Evolutionary conservation across 1,140 invertebrate species (phyloP).

Genomic region (Tetragonula clypearis): DNA sequence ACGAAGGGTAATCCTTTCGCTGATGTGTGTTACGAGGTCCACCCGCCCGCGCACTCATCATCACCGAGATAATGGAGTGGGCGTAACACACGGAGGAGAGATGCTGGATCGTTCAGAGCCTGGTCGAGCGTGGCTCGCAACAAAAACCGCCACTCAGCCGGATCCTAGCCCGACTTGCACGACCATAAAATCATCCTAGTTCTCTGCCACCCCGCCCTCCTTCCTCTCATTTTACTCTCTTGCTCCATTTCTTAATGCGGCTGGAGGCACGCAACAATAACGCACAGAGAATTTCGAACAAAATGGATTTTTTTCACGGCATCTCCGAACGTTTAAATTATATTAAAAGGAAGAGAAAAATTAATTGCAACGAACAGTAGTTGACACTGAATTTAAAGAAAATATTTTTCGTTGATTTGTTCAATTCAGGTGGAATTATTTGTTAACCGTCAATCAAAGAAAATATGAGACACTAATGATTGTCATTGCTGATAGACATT

Average conservation of each 20-base stretch:
- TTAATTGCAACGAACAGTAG: not conserved
- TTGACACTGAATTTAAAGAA: no score
- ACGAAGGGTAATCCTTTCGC: constrained; percentile 74
- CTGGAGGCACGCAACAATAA: no score
- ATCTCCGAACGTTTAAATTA: not conserved
- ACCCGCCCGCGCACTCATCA: constrained; percentile 80
- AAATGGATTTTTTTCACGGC: no score
- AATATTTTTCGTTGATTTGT: no score
- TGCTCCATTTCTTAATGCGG: not conserved
- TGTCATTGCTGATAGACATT: no score
- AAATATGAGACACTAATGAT: no score
- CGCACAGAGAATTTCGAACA: no score
- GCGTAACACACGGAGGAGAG: constrained; percentile 75
- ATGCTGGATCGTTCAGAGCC: constrained; percentile 72
- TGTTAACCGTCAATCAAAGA: no score
- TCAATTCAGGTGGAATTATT: no score
- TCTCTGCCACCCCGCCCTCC: constrained; percentile 61
- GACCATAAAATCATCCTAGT: constrained; percentile 79
- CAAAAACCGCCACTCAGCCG: constrained; percentile 77
- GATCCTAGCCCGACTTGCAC: constrained; percentile 69
- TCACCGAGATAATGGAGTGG: constrained; percentile 81
- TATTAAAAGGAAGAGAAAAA: not conserved
- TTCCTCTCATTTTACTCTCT: not conserved
- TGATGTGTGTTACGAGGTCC: constrained; percentile 79
- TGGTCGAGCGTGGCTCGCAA: constrained; percentile 71